A percentile compares a stretch with the other conserved stretches of the same genome.
Conservation (phyloP, 1,140 invertebrate genomes). For the Argopecten irradians region DNA sequence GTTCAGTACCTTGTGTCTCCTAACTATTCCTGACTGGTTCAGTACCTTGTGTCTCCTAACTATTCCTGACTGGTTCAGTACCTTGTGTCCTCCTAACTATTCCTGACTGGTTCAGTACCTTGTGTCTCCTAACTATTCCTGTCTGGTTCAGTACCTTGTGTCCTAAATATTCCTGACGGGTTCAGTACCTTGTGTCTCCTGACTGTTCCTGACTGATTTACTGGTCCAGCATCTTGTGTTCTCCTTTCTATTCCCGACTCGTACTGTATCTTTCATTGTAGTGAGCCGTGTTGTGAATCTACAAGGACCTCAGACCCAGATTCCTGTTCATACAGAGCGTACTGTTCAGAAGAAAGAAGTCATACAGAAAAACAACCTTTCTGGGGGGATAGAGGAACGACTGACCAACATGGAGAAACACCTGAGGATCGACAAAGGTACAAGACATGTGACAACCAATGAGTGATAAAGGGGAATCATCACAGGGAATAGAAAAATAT, state of each 20-base stretch:
- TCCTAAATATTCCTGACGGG: no score
- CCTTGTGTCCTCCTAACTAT: no score
- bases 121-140: no score
- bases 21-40: no score
- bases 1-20: no score
- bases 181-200: no score
- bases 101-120: no score
- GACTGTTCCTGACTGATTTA: not conserved
- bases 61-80: no score
- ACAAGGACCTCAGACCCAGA: slow-evolving; percentile 81
- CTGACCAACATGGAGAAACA: slow-evolving; percentile 80
- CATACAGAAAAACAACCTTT: slow-evolving; percentile 60
- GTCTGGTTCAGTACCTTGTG: no score
- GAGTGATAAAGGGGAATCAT: not conserved
- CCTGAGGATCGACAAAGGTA: slow-evolving; percentile 71
- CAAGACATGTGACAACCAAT: not conserved
- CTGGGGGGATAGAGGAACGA: slow-evolving; percentile 80
- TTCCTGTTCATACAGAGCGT: slow-evolving; percentile 53
- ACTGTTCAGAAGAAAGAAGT: slow-evolving; percentile 38
- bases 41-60: no score
- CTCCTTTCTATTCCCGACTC: not conserved
- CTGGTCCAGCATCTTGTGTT: not conserved
- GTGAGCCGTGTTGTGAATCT: slow-evolving; percentile 81
- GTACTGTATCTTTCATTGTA: slow-evolving; percentile 67
- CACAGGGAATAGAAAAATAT: not conserved